Percentiles rank a stretch among this genome's conserved stretches.
These are phyloP conservation scores for Catocala fraxini DNA, from an alignment of 2,888 invertebrate species.

Conservation along the genomic window DNA sequence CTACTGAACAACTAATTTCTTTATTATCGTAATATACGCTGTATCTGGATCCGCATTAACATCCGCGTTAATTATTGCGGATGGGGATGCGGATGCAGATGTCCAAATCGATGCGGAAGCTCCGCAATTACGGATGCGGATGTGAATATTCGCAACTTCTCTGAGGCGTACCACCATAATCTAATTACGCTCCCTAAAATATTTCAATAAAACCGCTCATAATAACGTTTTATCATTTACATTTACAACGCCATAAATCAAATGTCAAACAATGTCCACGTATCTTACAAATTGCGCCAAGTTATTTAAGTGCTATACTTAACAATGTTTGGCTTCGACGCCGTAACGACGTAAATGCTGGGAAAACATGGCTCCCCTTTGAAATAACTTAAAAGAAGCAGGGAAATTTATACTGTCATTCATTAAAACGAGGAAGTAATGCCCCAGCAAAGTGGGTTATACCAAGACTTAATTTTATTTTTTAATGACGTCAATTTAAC, in stretches of 20 bases:
- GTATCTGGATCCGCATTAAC: no score
- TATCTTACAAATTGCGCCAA: constrained; percentile 43
- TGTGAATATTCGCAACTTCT: no score
- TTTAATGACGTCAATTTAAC: constrained; percentile 51
- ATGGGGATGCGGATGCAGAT: no score
- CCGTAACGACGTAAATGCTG: constrained; percentile 65
- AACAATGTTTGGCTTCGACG: constrained; percentile 70
- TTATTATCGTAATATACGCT: no score
- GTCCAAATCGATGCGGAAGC: no score
- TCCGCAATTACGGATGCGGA: no score
- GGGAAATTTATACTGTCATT: constrained; percentile 54
- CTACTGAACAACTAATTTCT: no score
- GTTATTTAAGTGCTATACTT: constrained; percentile 66
- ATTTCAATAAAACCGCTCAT: constrained; percentile 10
- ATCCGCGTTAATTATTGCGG: no score
- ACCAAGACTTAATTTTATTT: constrained; percentile 48
- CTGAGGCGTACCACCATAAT: constrained; percentile 5
- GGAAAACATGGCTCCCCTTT: constrained; percentile 66
- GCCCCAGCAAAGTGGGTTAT: constrained; percentile 43
- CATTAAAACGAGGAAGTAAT: constrained; percentile 53
- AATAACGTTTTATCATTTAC: constrained; percentile 30
- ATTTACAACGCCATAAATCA: constrained; percentile 44
- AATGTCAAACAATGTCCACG: constrained; percentile 20
- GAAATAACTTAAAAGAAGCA: constrained; percentile 60
- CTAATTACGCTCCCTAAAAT: constrained; percentile 10